Evolutionary conservation across 2,113 vertebrate species (phyloP), one percentile per base, ranked within the genome.

Genomic region (Phaetusa simplex): DNA sequence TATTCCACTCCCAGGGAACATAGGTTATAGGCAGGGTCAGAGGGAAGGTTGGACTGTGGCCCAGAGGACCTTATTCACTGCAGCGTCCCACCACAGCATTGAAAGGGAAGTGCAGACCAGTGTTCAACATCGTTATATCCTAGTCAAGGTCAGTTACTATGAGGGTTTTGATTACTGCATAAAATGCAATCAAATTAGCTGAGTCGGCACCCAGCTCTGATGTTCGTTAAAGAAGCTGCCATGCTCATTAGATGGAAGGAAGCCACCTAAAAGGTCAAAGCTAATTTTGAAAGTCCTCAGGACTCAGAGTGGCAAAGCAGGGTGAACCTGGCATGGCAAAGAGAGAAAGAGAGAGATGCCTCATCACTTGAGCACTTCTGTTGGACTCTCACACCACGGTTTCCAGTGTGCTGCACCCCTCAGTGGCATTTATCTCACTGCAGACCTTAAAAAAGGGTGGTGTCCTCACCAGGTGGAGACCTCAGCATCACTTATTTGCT

Each of bases 141-240:
- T 88, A 74, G n/a, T 69, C 94, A 96, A 95, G 95, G 91, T 93
- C 93, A 96, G 65, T 86, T 62, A 82, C 90, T 69, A 8, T 21
- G 34, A 91, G 59, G 14, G 62, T n/a, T 93, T 96, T 95, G 89
- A 95, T 93, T 95, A 97, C 95, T 66, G 91, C 67, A 88, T 36
- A 95, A 97, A 96, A 90, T 0, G 17, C 91, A 95, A 95, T 97
- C 94, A 94, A 95, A 93, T 96, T 78, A 94, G 89, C 95, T 94
- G 96, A 96, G 89, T 94, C 14, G 14, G 84, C 84, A 91, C 40
- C 42, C 34, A 0, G 53, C 84, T 80, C 91, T 89, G 85, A 84
- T 77, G 66, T 93, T 95, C 26, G 9, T 96, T 96, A 91, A 76
- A 79, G 92, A 81, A 80, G 82, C 72, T 83, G 82, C 88, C 64